Base-by-base conservation (phyloP, 2,888 invertebrate genomes). In the Aquatica leii region DNA sequence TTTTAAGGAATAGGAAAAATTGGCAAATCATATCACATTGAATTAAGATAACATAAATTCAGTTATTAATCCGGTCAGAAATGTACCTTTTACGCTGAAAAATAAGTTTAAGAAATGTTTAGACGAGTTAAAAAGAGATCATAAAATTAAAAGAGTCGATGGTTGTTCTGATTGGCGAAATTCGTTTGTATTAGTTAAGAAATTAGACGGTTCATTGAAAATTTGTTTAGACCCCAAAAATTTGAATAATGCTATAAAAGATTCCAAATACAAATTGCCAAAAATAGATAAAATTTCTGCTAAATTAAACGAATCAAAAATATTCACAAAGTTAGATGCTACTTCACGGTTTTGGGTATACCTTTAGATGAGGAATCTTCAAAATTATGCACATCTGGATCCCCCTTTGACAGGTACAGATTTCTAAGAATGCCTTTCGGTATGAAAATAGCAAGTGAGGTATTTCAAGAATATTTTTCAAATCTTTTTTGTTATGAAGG, bases 391-490 rank as follows among this genome's bases (percentile, higher is more conserved):
- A 68, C 69, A 9, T 72, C 73, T 58, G 60, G 4, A 24, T 4
- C 24, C 2, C 24, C 24, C 2, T 24, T 24, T 62, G 71, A 72
- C 2, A 48, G 69, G 35, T 73, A 59, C 48, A 64, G 59, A 34
- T 75, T 71, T 59, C 18, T 52, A 31, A 53, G 68, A 17, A 55
- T 74, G 21, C 71, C 71, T 6, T 72, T 70, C 64, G 72, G 72
- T 11, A 57, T 71, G 14, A 61, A 35, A 20, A 41, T 37, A 11
- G 66, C 67, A 0, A 64, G 66, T 20, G 69, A 70, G 17, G 58
- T 67, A 18, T 67, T 71, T 57, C 65, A 71, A 20, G 57, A 60
- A 40, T 31, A 21, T 20, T n/a, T n/a, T n/a, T 20, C 48, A 48
- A 11, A 20, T 9, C 17, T 34, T 12, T 51, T 51, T 34, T 5